Conservation (phyloP, 2,113 vertebrate genomes). For the Phalacrocorax carbo region DNA sequence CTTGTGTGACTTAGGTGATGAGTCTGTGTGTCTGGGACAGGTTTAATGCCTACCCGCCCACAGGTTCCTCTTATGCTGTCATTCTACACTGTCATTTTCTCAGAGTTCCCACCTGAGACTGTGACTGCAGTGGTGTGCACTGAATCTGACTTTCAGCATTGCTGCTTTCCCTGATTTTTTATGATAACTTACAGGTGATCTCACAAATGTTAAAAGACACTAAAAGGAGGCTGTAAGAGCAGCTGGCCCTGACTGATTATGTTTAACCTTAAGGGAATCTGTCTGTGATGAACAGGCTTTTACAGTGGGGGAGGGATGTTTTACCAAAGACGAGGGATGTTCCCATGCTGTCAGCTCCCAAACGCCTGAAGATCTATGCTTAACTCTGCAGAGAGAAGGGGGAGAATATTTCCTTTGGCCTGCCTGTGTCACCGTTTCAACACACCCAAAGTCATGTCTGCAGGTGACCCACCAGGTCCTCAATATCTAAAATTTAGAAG, state of each 20-base stretch:
- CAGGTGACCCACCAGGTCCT: background rate
- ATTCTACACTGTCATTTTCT: conserved; percentile 64
- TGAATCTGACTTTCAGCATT: conserved; percentile 18
- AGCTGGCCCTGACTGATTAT: background rate
- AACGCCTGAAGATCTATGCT: background rate
- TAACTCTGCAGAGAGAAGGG: background rate
- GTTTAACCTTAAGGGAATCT: conserved; percentile 18
- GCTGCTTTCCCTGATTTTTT: background rate
- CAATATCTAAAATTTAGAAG: background rate
- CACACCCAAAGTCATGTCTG: background rate
- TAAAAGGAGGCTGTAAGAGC: background rate
- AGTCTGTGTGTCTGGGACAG: conserved; percentile 59
- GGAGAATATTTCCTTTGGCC: background rate
- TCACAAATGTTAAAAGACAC: background rate
- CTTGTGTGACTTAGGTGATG: conserved; percentile 58
- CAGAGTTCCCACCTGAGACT: conserved; percentile 57
- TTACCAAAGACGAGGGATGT: background rate
- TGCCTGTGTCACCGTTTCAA: background rate
- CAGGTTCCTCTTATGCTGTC: conserved; percentile 68
- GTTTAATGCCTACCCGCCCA: conserved; percentile 68
- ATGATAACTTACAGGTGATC: background rate
- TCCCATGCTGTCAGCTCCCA: background rate
- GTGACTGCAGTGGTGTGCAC: conserved; percentile 1
- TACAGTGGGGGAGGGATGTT: background rate
- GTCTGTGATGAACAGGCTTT: background rate